Evolutionary conservation across 2,797 vertebrate species (phyloP), one percentile per base, ranked within the genome.

Genomic region (Vultur gryphus): DNA sequence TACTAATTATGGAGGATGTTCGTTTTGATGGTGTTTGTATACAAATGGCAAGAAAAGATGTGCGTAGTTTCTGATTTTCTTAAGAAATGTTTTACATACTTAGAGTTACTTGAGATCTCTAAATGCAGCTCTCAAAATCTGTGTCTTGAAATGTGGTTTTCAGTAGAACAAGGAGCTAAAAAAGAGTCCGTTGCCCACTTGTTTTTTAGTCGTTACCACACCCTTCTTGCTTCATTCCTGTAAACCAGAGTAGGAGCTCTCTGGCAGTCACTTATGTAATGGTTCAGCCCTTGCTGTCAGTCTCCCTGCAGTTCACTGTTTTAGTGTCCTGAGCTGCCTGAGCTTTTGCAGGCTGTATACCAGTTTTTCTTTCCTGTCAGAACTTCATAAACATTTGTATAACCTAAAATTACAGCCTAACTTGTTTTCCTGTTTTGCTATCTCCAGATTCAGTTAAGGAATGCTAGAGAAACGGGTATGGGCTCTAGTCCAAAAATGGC

Each of bases 141-240:
- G n/a, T 92, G 59, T 91, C 92, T 91, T 16, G 11, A 81, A 84
- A 66, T 91, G 89, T 3, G 82, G 94, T 95, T 97, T 95, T 87
- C 73, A 86, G 33, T 28, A 85, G 84, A 93, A 71, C 72, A 91
- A 84, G 87, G 61, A 94, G 82, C 94, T 96, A 89, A 94, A 94
- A 96, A 89, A 62, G 67, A 84, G 62, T 75, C 76, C 0, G 0
- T 90, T 97, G 93, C 89, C 90, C 87, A 33, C 81, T 96, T 95
- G 81, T 61, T 89, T 93, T 95, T 92, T 72, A 67, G 94, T 77
- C 76, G 67, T 65, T 92, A 93, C 95, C 95, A 86, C 95, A 86
- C 90, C 92, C 95, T 91, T 92, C 91, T 69, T 93, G 58, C 54
- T 96, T 96, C 96, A 93, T 95, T 95, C 89, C 79, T 96, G 43